Percentiles rank a stretch among this genome's conserved stretches.
Evolutionary conservation across 2,888 invertebrate species (phyloP).

Genomic region (Phytoseiulus persimilis): DNA sequence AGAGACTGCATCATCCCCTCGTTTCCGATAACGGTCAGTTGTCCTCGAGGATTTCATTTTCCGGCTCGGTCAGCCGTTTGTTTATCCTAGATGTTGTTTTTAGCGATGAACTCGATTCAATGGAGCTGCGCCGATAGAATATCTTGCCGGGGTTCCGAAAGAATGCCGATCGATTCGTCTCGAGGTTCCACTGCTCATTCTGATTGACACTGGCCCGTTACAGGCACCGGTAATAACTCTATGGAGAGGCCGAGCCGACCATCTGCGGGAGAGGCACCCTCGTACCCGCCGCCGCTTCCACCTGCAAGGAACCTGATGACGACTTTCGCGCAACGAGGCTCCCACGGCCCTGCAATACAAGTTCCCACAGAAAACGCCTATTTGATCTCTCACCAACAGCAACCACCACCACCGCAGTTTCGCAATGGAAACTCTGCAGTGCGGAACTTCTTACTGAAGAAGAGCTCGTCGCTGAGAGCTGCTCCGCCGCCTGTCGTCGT

Average conservation of each 20-base stretch:
- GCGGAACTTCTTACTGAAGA: constrained; percentile 27
- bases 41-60: background rate
- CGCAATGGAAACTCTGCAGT: constrained; percentile 6
- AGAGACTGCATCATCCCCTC: constrained; percentile 29
- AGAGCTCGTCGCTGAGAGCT: constrained; percentile 12
- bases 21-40: constrained; percentile 34
- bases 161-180: background rate
- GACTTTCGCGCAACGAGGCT: constrained; percentile 19
- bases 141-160: background rate
- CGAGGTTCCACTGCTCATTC: background rate
- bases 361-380: constrained; percentile 30
- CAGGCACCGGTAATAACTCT: constrained; percentile 35
- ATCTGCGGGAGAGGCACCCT: constrained; percentile 31
- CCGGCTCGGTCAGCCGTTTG: too few relatives aligned
- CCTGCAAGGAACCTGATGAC: constrained; percentile 36
- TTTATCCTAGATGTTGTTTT: too few relatives aligned
- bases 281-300: constrained; percentile 33
- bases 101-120: background rate
- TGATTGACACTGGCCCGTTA: background rate
- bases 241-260: constrained; percentile 15
- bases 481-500: constrained; percentile 35
- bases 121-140: background rate
- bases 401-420: background rate
- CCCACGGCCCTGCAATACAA: constrained; percentile 9
- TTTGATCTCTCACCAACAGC: constrained; percentile 29